phyloP scores from a whole-genome alignment of 2,113 vertebrate genomes.

The Brachyhypopomus gauderio region DNA sequence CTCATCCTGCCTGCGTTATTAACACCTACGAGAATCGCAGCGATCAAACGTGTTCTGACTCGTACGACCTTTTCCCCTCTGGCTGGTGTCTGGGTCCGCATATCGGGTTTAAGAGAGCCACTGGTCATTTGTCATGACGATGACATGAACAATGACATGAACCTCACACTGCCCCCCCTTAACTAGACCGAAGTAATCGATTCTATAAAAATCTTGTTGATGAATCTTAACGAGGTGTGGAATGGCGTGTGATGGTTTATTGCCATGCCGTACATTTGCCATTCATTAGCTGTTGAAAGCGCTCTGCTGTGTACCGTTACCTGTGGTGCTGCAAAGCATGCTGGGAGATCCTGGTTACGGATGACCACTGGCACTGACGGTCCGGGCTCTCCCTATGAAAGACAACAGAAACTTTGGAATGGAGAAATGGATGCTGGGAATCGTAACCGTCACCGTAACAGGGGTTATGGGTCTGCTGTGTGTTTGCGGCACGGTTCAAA shows the following conservation, averaged over 20 bases:
- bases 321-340: not conserved
- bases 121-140: constrained; percentile 11
- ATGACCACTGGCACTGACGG: not conserved
- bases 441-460: not conserved
- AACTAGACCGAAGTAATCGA: not conserved
- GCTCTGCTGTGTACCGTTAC: not conserved
- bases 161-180: not conserved
- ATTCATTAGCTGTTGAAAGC: not conserved
- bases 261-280: not conserved
- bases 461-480: not conserved
- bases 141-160: constrained; percentile 6
- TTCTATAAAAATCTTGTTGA: not conserved
- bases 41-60: not conserved
- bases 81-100: not conserved
- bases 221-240: not conserved
- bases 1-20: too few relatives aligned
- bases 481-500: not conserved
- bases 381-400: not conserved
- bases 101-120: constrained; percentile 28
- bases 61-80: not conserved
- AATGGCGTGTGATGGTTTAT: not conserved
- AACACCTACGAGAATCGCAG: not conserved
- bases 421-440: not conserved
- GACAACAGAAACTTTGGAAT: not conserved
- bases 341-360: not conserved